Percentiles rank a stretch among this genome's conserved stretches.
These are phyloP conservation scores for Subacronicta megacephala DNA, from an alignment of 2,888 invertebrate species.

Conservation along the genomic window DNA sequence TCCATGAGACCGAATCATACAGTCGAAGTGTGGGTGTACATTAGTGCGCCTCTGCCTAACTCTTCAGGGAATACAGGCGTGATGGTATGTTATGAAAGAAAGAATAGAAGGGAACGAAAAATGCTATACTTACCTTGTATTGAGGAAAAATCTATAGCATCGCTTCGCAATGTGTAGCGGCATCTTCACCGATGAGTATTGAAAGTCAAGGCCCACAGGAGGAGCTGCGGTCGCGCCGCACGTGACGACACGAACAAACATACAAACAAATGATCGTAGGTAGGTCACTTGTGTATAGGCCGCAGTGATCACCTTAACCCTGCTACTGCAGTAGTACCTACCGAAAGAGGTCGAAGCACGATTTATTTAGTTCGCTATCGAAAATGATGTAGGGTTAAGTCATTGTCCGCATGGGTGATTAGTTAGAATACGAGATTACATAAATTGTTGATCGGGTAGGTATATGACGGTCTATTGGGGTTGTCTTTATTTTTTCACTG, in stretches of 20 bases:
- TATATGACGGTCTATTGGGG: too few relatives aligned
- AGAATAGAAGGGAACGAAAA: too few relatives aligned
- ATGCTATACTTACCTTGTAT: not conserved
- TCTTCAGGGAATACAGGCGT: too few relatives aligned
- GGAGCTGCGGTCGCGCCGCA: slow-evolving; percentile 48
- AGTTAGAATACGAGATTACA: not conserved
- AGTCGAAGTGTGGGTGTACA: too few relatives aligned
- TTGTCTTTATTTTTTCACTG: too few relatives aligned
- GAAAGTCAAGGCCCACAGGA: slow-evolving; percentile 53
- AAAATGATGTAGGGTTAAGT: slow-evolving; percentile 5
- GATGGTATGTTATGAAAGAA: too few relatives aligned
- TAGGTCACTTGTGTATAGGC: slow-evolving; percentile 2
- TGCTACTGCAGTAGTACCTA: slow-evolving; percentile 21
- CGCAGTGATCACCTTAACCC: slow-evolving; percentile 37
- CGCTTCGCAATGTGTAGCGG: not conserved
- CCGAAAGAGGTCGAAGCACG: slow-evolving; percentile 19
- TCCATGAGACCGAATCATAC: too few relatives aligned
- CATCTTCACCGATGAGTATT: slow-evolving; percentile 27
- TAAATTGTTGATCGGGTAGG: too few relatives aligned
- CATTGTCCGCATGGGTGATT: slow-evolving; percentile 4
- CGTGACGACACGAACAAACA: slow-evolving; percentile 31
- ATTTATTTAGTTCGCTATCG: slow-evolving; percentile 12
- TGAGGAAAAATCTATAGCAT: not conserved
- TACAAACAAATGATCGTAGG: not conserved
- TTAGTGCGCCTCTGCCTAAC: too few relatives aligned